Conservation (phyloP, 1,140 invertebrate species). For the Drosophila nigromelanica region DNA sequence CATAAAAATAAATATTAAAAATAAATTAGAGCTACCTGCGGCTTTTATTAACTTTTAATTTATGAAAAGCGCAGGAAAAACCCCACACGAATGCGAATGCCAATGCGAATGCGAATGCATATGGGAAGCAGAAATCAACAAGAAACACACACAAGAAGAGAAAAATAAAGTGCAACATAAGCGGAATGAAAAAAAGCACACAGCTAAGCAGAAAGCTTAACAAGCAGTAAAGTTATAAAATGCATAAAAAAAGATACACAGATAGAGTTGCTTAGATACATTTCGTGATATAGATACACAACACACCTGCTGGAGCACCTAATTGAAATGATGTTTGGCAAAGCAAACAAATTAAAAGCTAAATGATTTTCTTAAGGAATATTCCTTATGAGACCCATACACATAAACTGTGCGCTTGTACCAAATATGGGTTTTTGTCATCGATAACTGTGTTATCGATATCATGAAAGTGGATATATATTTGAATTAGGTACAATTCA, state of each 20-base stretch:
- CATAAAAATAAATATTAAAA: slow-evolving; percentile 78
- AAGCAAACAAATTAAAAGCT: slow-evolving; percentile 33
- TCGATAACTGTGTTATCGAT: background rate
- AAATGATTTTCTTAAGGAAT: slow-evolving; percentile 13
- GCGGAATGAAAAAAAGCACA: slow-evolving; percentile 40
- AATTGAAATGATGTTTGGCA: slow-evolving; percentile 65
- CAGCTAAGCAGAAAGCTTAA: slow-evolving; percentile 9
- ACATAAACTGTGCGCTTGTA: background rate
- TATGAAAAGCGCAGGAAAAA: slow-evolving; percentile 67
- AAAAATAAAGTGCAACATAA: slow-evolving; percentile 46
- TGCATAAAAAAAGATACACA: slow-evolving; percentile 13
- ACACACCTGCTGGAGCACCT: slow-evolving; percentile 20
- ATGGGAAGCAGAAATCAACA: slow-evolving; percentile 13
- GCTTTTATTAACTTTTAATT: slow-evolving; percentile 78
- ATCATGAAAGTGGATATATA: no score
- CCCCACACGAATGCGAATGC: slow-evolving; percentile 13
- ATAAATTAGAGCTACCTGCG: slow-evolving; percentile 74
- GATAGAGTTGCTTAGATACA: slow-evolving; percentile 18
- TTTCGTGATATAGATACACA: slow-evolving; percentile 21
- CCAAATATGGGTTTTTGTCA: background rate
- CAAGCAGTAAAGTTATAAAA: slow-evolving; percentile 23
- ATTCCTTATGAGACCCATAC: no score
- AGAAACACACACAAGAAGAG: background rate
- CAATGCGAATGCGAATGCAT: slow-evolving; percentile 15
- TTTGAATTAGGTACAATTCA: no score